Conservation (phyloP, 2,797 vertebrate species). For the Poecile montanus region DNA sequence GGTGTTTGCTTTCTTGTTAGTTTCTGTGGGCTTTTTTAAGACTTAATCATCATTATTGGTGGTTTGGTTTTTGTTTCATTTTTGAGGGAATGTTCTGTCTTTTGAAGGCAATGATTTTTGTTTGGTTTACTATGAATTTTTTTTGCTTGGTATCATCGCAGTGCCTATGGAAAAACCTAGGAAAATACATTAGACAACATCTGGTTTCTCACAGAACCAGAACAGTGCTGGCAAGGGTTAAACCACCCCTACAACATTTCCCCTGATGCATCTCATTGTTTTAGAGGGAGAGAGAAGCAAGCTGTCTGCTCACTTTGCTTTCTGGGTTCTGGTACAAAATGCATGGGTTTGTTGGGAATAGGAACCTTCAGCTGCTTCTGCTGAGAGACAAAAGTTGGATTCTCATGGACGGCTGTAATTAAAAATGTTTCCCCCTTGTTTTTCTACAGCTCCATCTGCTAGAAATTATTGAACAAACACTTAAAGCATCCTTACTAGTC, state of each 20-base stretch:
- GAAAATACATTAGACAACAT: rapidly evolving
- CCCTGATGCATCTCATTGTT: neutral
- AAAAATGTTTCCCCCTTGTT: neutral
- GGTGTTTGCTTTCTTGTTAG: neutral
- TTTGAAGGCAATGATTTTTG: neutral
- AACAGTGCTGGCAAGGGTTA: neutral
- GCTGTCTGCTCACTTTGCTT: neutral
- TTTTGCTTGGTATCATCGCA: neutral
- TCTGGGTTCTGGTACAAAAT: neutral
- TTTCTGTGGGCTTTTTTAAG: neutral
- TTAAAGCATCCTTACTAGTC: neutral
- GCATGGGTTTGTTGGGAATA: neutral
- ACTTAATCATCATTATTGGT: neutral
- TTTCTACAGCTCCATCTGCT: neutral
- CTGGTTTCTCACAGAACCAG: neutral
- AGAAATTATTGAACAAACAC: neutral
- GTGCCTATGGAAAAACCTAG: neutral
- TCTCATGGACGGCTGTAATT: neutral
- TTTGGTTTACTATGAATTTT: neutral
- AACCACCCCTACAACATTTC: neutral
- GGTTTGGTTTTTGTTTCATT: neutral
- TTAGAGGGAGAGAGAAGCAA: neutral
- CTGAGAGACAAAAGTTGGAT: neutral
- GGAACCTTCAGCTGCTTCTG: neutral
- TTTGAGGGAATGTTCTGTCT: neutral